Base-by-base conservation (phyloP, 2,113 vertebrate genomes). In the Macroglossus sobrinus region DNA sequence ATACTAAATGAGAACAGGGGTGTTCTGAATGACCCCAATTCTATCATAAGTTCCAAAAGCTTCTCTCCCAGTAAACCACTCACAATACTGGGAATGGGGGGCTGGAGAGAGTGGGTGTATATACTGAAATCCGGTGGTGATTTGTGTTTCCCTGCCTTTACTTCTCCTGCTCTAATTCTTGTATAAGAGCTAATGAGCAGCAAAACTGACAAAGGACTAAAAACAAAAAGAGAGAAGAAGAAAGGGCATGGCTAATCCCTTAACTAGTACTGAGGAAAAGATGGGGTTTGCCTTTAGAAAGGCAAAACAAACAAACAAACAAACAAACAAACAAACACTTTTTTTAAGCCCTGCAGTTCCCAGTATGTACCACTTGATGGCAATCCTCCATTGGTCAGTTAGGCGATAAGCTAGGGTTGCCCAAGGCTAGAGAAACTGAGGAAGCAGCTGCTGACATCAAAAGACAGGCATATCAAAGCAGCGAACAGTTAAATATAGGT, bases 371-470 rank as follows among this genome's bases (percentile, higher is more conserved):
- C 97, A 95, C 96, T 97, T 74, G 97, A 55, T 97, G 97, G 97
- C 97, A 98, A 89, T 89, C 89, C 74, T 96, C 95, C 84, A 97
- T 80, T 92, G 93, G 80, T 84, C 89, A 96, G 89, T 84, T 91
- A 96, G 89, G 47, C 78, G 72, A 59, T 96, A 95, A 35, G n/a
- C n/a, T 69, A 75, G 35, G 24, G 11, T 4, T 78, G 82, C 47
- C 71, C 43, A 74, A 91, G 35, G 40, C 16, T 82, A 64, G 97
- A 95, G 92, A 98, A 97, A 98, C 96, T 97, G 97, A 97, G 97
- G 97, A 96, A 97, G 72, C 38, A 35, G 45, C 33, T 91, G 30
- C 24, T 55, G 63, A 78, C 76, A 91, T 16, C 15, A 35, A 96
- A 69, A 84, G 10, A 21, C 18, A 69, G 53, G n/a, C 21, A 47